Evolutionary conservation across 2,888 invertebrate species (phyloP), one percentile per base, ranked within the genome.

Genomic region (Epinotia ramella): DNA sequence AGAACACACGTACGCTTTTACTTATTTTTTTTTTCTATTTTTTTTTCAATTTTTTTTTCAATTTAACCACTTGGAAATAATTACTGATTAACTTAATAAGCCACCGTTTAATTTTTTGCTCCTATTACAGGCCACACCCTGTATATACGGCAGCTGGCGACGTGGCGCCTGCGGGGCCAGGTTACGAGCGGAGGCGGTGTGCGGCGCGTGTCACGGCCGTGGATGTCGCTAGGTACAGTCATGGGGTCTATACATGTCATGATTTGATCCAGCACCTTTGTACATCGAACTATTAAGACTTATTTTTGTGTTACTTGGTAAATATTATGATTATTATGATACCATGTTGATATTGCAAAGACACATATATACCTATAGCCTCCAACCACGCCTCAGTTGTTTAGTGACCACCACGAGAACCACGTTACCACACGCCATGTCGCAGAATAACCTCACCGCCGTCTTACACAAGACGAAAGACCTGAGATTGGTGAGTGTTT

Each of bases 401-500:
- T 80, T 78, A 77, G 78, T 80, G 82, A 79, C 81, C 78, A 53
- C 71, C 74, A 76, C 63, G 28, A 28, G 53, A n/a, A 20, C 20
- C 20, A 20, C 20, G 2, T 20, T 1, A 73, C 76, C 81, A 81
- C 80, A 86, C 88, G 88, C 77, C 74, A 95, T 95, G 95, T 82
- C 93, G 33, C 81, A 94, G 83, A 96, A 97, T 88, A 97, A 97
- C 93, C 93, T 97, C 73, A 96, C 97, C 71, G 97, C 97, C 69
- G 95, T 97, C 79, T 94, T 97, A 7, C 95, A 96, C 87, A 96
- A 96, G 81, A 92, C 96, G 79, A 96, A 97, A 82, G 97, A 97
- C 89, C 91, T 97, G 80, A 94, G 96, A 85, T 86, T 97, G 95
- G 97, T 97, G 87, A 95, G 96, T 94, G 40, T 70, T 3, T 63